phyloP scores from a whole-genome alignment of 1,140 invertebrate genomes.

The Pseudomyrmex pallidus region DNA sequence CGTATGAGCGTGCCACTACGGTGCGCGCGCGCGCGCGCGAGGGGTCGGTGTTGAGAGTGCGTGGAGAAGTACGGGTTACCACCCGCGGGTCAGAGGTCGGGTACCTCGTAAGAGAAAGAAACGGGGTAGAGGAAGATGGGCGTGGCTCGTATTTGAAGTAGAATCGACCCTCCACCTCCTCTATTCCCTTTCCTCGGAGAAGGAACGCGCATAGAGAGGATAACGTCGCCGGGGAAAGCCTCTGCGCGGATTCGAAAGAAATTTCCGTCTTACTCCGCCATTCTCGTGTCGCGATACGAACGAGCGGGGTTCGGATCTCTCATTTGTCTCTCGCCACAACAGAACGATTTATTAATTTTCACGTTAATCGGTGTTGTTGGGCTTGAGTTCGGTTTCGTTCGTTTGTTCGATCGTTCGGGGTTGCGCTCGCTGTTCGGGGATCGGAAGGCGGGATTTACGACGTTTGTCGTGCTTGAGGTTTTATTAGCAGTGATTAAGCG shows the following conservation, averaged over 20 bases:
- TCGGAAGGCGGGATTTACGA: constrained; percentile 46
- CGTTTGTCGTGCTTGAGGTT: constrained; percentile 54
- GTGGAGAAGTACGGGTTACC: constrained; percentile 64
- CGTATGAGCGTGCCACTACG: not conserved
- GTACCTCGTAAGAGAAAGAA: constrained; percentile 65
- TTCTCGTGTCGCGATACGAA: constrained; percentile 65
- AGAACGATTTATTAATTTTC: constrained; percentile 60
- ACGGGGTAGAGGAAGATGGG: constrained; percentile 74
- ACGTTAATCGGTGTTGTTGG: constrained; percentile 53
- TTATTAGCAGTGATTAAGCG: constrained; percentile 52
- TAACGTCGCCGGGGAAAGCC: constrained; percentile 62
- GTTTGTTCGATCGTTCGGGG: not conserved
- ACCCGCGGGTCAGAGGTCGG: constrained; percentile 68
- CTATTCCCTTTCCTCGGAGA: constrained; percentile 55
- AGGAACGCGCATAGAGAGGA: constrained; percentile 24
- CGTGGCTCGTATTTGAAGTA: constrained; percentile 81
- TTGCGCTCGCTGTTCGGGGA: constrained; percentile 14
- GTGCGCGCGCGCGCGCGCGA: not conserved
- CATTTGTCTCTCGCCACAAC: constrained; percentile 8
- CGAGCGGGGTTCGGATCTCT: constrained; percentile 23
- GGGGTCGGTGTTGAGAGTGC: constrained; percentile 58
- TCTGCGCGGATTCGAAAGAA: constrained; percentile 56
- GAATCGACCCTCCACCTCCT: constrained; percentile 78
- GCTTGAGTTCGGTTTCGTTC: constrained; percentile 29
- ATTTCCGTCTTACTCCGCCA: constrained; percentile 64